Evolutionary conservation across 2,113 vertebrate genomes (phyloP), one percentile per base, ranked within the genome.

Genomic region (Cinclus cinclus): DNA sequence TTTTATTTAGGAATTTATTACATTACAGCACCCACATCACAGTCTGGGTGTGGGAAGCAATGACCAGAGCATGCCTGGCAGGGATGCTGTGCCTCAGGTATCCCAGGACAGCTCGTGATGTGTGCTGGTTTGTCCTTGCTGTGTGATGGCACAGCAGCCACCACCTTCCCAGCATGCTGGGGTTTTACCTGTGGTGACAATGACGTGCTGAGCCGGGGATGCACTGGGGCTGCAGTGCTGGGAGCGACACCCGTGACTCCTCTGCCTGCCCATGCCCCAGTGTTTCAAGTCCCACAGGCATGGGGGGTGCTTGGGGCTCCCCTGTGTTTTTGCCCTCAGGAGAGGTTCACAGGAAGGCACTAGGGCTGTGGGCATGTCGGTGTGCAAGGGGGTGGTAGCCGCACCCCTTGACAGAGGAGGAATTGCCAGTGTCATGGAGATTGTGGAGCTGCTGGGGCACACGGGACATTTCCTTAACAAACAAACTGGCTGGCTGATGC

Each of bases 141-240:
- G 70, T 49, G 41, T 23, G 78, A n/a, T 83, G 79, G n/a, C 49
- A 59, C 77, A 30, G 6, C 2, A 0, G 33, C 52, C 77, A 44
- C 31, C 19, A 1, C 4, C 0, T n/a, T n/a, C 46, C 69, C 47
- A 42, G 16, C 1, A 2, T 7, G 13, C 1, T 27, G 15, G 20
- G 44, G 12, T 27, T 83, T 55, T 28, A 5, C 1, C 0, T 35
- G 30, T 33, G 35, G 55, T 83, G 49, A 21, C 79, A 63, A 0
- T 37, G 79, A 19, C 5, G 0, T 33, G 17, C 70, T 69, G 55
- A 56, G 55, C 35, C 1, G 1, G 63, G 70, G 25, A 3, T 49
- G 71, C 35, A 1, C 41, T 16, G 55, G 24, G 46, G 24, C 87
- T 69, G 55, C 16, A 0, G 39, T n/a, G 25, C 63, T 55, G 55